Base-by-base conservation (phyloP, 2,888 invertebrate genomes). In the Stenolophus ochropezus region DNA sequence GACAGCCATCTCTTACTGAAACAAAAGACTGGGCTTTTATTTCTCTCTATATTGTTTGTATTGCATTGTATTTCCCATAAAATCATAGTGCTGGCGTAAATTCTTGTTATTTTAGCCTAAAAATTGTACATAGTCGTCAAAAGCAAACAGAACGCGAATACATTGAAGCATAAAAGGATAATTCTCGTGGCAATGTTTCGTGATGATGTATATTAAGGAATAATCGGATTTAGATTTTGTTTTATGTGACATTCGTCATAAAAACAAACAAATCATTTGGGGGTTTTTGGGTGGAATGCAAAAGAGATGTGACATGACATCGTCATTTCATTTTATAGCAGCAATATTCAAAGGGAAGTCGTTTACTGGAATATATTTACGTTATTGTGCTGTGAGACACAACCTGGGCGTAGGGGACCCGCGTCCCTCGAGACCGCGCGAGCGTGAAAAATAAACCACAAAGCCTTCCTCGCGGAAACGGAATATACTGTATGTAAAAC, bases 271-370 rank as follows among this genome's bases (percentile, higher is more conserved):
- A 49, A 49, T 73, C 73, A 49, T 73, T 73, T 47, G 20, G 21
- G 21, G 49, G 20, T 23, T 49, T 23, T 14, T 49, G 5, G 8
- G 53, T 5, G 27, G 27, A 75, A 51, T 56, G 75, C 75, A 75
- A 56, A 53, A 25, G 27, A 75, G 53, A 75, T 75, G 53, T 53
- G 75, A 75, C 25, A 75, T 53, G 75, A 75, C 75, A 75, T 75
- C 25, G 75, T 75, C 75, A 75, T 75, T 75, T 75, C 75, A 27
- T 75, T 75, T 75, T 75, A 75, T 75, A 33, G 75, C 53, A 27
- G 75, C 75, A 75, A 75, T 75, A 75, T 75, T 75, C 53, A 75
- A 75, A 75, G 75, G 75, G 75, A 75, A 75, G 75, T 75, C 75
- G 75, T 75, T 75, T 75, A 51, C 25, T 16, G 75, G 51, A 75